A percentile compares a stretch with the other conserved stretches of the same genome.
Evolutionary conservation across 2,888 invertebrate genomes (phyloP).

Genomic region (Pseudolycoriella hygida): DNA sequence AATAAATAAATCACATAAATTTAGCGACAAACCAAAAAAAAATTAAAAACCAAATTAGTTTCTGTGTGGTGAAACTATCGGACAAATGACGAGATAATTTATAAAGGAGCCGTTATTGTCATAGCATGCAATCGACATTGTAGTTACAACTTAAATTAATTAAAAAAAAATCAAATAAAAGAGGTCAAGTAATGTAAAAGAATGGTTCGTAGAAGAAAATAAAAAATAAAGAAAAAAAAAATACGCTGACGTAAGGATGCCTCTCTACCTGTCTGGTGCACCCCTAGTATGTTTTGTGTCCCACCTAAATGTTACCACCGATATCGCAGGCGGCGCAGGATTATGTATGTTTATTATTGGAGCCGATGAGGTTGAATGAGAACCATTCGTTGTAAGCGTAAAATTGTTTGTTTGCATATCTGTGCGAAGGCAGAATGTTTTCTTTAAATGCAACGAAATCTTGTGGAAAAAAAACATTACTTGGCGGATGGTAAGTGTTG

Average conservation of each 20-base stretch:
- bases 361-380: conserved; percentile 16
- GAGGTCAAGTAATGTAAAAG: no score
- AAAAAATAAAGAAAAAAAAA: neutral
- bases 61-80: no score
- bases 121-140: no score
- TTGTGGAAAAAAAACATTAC: conserved; percentile 18
- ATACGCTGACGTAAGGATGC: conserved; percentile 8
- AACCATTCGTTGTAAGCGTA: neutral
- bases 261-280: conserved; percentile 31
- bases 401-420: conserved; percentile 3
- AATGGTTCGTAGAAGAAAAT: no score
- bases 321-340: conserved; percentile 50
- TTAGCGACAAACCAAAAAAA: no score
- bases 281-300: conserved; percentile 39
- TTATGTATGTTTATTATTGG: conserved; percentile 19
- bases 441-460: neutral
- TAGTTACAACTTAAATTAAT: neutral
- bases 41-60: no score
- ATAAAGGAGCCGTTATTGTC: no score
- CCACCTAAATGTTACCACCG: conserved; percentile 88
- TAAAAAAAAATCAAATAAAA: neutral
- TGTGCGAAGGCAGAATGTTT: neutral
- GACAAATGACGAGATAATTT: no score
- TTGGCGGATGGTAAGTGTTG: conserved; percentile 48
- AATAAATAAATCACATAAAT: no score